phyloP scores from a whole-genome alignment of 2,888 invertebrate genomes.

The Lasioglossum malachurum region DNA sequence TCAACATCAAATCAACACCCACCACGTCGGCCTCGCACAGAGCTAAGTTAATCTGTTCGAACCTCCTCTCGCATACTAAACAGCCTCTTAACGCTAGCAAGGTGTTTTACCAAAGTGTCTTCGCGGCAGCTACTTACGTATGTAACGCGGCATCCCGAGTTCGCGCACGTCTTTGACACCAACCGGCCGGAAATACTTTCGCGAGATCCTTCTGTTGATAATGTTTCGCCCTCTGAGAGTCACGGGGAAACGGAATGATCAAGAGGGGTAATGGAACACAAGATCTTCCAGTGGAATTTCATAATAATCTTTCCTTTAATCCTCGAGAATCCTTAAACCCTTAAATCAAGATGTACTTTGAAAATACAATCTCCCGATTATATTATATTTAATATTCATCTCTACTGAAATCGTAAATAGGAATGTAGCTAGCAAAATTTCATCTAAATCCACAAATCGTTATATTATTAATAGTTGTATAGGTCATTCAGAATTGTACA shows the following conservation, averaged over 20 bases:
- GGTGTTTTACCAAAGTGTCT: constrained; percentile 72
- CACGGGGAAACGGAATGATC: background rate
- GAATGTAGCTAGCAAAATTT: no score
- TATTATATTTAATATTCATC: no score
- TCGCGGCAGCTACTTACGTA: constrained; percentile 70
- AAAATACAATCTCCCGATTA: no score
- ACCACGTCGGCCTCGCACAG: constrained; percentile 42
- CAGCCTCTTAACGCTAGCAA: constrained; percentile 71
- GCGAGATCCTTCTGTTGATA: constrained; percentile 36
- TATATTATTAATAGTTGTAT: no score
- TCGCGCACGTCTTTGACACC: constrained; percentile 74
- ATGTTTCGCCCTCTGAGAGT: background rate
- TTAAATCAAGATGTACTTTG: background rate
- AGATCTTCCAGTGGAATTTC: background rate
- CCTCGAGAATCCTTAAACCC: no score
- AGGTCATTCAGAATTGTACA: no score
- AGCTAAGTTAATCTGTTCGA: constrained; percentile 74
- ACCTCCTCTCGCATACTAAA: constrained; percentile 73
- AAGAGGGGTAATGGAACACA: background rate
- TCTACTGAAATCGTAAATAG: no score
- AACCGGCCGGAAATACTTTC: constrained; percentile 65
- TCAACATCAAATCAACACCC: constrained; percentile 68
- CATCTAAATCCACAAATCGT: background rate
- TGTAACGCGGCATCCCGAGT: constrained; percentile 68
- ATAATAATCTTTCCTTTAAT: background rate